Conservation (phyloP, 2,888 invertebrate genomes). For the Sceliomorpha sp. region DNA sequence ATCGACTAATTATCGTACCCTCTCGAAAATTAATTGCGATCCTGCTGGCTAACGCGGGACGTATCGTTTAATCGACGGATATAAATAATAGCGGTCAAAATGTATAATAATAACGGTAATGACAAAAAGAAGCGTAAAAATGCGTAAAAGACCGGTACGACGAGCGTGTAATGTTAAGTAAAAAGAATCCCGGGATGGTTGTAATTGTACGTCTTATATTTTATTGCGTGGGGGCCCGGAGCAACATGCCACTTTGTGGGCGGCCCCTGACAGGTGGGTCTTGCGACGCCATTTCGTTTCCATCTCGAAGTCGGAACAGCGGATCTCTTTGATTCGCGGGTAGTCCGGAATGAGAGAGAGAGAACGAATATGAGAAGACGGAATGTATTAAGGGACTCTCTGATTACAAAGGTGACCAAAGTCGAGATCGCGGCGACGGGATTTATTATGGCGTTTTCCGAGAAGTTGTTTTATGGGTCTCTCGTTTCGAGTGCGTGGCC, state of each 20-base stretch:
- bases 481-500: conserved; percentile 36
- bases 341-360: conserved; percentile 17
- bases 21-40: no score
- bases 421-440: conserved; percentile 19
- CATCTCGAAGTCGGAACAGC: no score
- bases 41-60: no score
- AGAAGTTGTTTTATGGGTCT: conserved; percentile 46
- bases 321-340: conserved; percentile 48
- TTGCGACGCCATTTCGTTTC: conserved; percentile 25
- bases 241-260: conserved; percentile 47
- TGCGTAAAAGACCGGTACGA: conserved; percentile 10
- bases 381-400: conserved; percentile 44
- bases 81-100: neutral
- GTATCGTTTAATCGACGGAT: no score
- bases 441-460: conserved; percentile 51
- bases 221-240: conserved; percentile 44
- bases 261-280: conserved; percentile 56
- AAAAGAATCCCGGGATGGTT: conserved; percentile 13
- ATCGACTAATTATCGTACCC: no score
- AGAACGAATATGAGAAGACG: conserved; percentile 34
- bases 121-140: conserved; percentile 11
- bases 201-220: conserved; percentile 50
- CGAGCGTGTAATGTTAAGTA: neutral
- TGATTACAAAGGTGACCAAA: conserved; percentile 55
- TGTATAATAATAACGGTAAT: conserved; percentile 8